Base-by-base conservation (phyloP, 2,888 invertebrate genomes). In the Cryptocephalus moraei region DNA sequence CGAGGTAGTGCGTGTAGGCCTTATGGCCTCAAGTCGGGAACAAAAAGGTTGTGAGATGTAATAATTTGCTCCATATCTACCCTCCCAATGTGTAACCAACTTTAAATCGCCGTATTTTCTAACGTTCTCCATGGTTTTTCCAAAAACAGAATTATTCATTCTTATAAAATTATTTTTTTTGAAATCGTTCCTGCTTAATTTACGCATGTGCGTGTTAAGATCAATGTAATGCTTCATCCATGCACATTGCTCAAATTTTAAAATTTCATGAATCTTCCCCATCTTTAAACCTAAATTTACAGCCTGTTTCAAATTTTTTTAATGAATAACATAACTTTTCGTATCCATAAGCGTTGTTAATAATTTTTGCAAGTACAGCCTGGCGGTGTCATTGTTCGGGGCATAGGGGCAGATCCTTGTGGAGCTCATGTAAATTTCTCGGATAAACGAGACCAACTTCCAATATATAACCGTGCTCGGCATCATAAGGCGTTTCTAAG, bases 121-220 rank as follows among this genome's bases (percentile, higher is more conserved):
- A 9, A 66, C 63, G 57, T 71, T 70, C 55, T 69, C 69, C 63
- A 70, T 68, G 1, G 64, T 64, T 58, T 70, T 69, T 0, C 69
- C 67, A 52, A 63, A 69, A 1, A 67, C 53, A 1, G 64, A 52
- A 51, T 71, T 71, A 41, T 65, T 69, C 60, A 67, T 63, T 9
- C 67, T 51, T 53, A 71, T 69, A 47, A 55, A 69, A 47, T 66
- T 63, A 52, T 67, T 62, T 60, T 67, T 68, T 52, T 68, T 62
- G 55, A 67, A 70, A 11, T 63, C 57, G 34, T 61, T 62, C 31
- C 9, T 55, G 3, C 66, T 56, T 41, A 50, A 41, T 39, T 55
- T 61, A 44, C 60, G 47, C 34, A 47, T 41, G 51, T 34, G 41
- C 1, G 40, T 43, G 43, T 43, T 47, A 9, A 48, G 1, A 38